These are phyloP conservation scores for Neotragus moschatus DNA, from an alignment of 2,113 vertebrate species.

Conservation along the genomic window DNA sequence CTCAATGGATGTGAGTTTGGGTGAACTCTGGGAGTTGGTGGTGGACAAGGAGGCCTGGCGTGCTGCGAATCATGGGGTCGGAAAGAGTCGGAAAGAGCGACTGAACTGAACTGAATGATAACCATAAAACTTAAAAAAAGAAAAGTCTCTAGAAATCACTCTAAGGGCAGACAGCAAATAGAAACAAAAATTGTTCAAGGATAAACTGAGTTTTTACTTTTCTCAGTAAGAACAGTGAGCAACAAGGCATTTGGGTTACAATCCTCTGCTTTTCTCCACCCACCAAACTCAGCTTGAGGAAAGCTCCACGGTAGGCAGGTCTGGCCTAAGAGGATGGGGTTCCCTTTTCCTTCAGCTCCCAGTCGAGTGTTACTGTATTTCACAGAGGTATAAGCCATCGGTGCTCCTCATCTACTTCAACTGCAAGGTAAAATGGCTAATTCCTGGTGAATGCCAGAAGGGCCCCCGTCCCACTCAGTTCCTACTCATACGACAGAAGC, in stretches of 20 bases:
- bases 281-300: neutral
- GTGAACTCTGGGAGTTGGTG: too few species aligned
- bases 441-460: neutral
- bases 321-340: neutral
- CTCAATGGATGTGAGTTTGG: too few species aligned
- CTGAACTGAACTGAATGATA: too few species aligned
- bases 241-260: neutral
- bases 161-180: neutral
- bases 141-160: neutral
- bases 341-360: neutral
- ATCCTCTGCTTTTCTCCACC: neutral
- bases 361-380: neutral
- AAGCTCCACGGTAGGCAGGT: neutral
- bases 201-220: neutral
- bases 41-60: too few species aligned
- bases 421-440: neutral
- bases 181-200: neutral
- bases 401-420: neutral
- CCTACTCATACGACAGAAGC: neutral
- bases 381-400: neutral
- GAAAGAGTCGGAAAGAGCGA: too few species aligned
- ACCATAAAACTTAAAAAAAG: too few species aligned
- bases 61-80: too few species aligned
- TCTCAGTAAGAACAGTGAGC: neutral
- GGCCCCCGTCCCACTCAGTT: fast-evolving